A percentile compares a stretch with the other conserved stretches of the same genome.
These are phyloP conservation scores for Ceriagrion tenellum DNA, from an alignment of 2,888 invertebrate genomes.

Conservation along the genomic window DNA sequence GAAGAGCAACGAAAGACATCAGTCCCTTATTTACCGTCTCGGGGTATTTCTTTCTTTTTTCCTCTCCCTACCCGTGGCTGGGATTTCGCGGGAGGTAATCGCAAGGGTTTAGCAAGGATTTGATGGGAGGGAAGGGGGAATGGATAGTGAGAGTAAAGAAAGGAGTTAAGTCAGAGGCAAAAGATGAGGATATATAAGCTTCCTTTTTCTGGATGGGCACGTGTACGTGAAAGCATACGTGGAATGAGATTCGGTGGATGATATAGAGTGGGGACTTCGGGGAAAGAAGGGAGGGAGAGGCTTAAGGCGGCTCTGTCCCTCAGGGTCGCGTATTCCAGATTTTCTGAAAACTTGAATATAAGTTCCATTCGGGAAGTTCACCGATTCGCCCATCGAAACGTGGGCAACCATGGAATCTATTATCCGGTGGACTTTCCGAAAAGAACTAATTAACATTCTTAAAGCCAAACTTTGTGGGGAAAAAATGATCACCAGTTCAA, in stretches of 20 bases:
- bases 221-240: neutral
- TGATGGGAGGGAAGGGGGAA: neutral
- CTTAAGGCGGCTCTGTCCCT: too few species aligned
- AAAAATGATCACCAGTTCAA: too few species aligned
- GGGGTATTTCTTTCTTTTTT: neutral
- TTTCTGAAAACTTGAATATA: too few species aligned
- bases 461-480: too few species aligned
- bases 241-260: neutral
- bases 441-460: too few species aligned
- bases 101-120: neutral
- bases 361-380: too few species aligned
- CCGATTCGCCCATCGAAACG: too few species aligned
- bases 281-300: too few species aligned
- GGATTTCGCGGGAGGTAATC: neutral
- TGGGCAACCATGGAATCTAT: too few species aligned
- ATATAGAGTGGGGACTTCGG: too few species aligned
- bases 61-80: neutral
- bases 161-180: neutral
- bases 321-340: too few species aligned
- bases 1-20: neutral
- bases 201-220: neutral
- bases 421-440: too few species aligned
- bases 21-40: constrained; percentile 12
- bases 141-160: neutral
- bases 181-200: neutral